A percentile compares a stretch with the other conserved stretches of the same genome.
These are phyloP conservation scores for Sphaeramia orbicularis DNA, from an alignment of 2,797 vertebrate genomes.

Conservation along the genomic window DNA sequence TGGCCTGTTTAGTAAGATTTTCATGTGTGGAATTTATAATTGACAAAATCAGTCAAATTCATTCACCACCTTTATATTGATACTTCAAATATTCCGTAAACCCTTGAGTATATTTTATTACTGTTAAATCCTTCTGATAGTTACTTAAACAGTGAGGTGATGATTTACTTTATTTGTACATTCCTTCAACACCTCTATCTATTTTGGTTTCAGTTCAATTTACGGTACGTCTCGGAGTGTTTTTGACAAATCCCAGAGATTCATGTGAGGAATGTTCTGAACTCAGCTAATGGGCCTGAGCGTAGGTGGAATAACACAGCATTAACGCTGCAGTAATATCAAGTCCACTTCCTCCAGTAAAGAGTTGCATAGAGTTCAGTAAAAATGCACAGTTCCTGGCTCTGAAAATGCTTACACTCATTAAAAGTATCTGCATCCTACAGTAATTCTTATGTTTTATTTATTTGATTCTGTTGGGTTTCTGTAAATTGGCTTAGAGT, in stretches of 20 bases:
- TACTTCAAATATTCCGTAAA: not conserved
- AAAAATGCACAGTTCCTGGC: no score
- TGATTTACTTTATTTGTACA: not conserved
- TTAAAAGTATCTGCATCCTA: no score
- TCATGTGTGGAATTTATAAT: not conserved
- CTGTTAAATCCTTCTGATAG: not conserved
- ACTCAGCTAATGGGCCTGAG: not conserved
- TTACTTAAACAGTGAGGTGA: not conserved
- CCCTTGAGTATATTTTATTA: not conserved
- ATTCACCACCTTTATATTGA: not conserved
- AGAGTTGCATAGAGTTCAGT: not conserved
- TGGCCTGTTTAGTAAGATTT: slow-evolving; percentile 3
- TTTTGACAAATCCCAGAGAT: slow-evolving; percentile 22
- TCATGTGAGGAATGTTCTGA: slow-evolving; percentile 20
- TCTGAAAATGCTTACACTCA: no score
- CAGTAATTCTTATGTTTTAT: no score
- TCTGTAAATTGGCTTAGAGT: no score
- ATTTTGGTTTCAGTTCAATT: slow-evolving; percentile 10
- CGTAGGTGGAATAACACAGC: slow-evolving; percentile 8
- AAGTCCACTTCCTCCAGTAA: slow-evolving; percentile 5
- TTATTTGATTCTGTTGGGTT: no score
- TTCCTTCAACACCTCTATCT: not conserved
- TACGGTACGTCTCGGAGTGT: slow-evolving; percentile 18
- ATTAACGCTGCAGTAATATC: not conserved
- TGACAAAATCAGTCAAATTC: not conserved